These are phyloP conservation scores for Tarsius wallacei DNA, from an alignment of 2,797 vertebrate genomes.

Conservation along the genomic window DNA sequence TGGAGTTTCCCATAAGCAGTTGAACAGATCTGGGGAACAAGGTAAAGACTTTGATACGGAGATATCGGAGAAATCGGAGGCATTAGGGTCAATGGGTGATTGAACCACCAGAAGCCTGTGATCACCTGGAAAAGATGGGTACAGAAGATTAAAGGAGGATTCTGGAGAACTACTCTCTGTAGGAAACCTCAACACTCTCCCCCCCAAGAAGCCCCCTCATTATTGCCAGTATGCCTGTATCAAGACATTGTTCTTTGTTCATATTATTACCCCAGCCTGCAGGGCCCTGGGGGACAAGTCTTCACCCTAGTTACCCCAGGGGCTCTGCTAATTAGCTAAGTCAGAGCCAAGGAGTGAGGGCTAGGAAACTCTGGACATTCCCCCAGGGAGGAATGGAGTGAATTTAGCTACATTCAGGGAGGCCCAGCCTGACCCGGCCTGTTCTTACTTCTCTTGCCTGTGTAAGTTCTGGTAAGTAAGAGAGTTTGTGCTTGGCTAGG, in stretches of 20 bases:
- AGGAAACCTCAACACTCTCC: too few relatives aligned
- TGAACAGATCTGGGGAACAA: too few relatives aligned
- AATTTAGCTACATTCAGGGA: conserved; percentile 34
- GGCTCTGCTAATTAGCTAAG: neutral
- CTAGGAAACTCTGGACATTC: neutral
- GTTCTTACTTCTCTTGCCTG: neutral
- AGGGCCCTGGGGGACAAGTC: neutral
- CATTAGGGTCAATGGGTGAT: too few relatives aligned
- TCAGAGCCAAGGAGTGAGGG: neutral
- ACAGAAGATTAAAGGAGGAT: too few relatives aligned
- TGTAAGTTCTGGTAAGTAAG: conserved; percentile 47
- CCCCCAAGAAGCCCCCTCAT: neutral
- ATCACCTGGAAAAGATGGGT: too few relatives aligned
- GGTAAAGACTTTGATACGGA: too few relatives aligned
- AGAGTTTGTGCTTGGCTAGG: neutral
- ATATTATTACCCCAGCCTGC: neutral
- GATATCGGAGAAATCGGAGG: too few relatives aligned
- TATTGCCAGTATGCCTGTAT: too few relatives aligned
- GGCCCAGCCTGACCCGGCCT: neutral
- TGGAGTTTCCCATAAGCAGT: too few relatives aligned
- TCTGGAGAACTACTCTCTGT: too few relatives aligned
- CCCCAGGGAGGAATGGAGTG: neutral
- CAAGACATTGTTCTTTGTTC: neutral
- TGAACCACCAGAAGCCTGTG: too few relatives aligned
- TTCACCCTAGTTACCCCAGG: neutral